Evolutionary conservation across 1,140 invertebrate species (phyloP), one percentile per base, ranked within the genome.

Genomic region (Elysia chlorotica): DNA sequence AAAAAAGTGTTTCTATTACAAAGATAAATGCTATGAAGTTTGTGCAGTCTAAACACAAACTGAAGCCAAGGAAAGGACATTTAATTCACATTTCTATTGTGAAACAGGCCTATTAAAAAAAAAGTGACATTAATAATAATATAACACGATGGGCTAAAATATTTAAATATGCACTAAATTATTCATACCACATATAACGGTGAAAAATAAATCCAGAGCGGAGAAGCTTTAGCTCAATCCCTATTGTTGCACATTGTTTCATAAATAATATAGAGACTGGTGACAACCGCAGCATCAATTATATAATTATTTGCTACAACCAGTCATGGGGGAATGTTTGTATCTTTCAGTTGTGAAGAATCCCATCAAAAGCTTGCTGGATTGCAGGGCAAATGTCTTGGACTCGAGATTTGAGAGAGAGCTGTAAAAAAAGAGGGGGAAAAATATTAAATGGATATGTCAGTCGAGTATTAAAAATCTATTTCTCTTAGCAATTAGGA

Each of bases 331-430:
- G 41, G n/a, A n/a, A 48, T 48, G 41, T 14, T 10, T n/a, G 10
- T n/a, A 48, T 10, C n/a, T 48, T n/a, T 65, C 85, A 92, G 78
- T 89, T 90, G 86, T 92, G 91, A 37, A 99, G 91, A 81, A 99
- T 97, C 63, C 92, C 91, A 87, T 98, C 96, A 87, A 97, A 99
- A 19, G 95, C 91, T 88, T 96, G 93, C 88, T 96, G 97, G 81
- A 99, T 92, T 65, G 93, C 93, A 21, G 93, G 88, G 73, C 96
- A 96, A 38, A 99, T 96, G 88, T 99, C 96, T 25, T 95, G 92
- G 5, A 96, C 93, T 73, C 96, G 91, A 2, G 96, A 97, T 87
- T 99, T 99, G 68, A 99, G 88, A 2, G 93, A 94, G 21, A 95
- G 86, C 92, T 93, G 88, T 48, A 92, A 91, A 30, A 77, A 65